Evolutionary conservation across 2,797 vertebrate genomes (phyloP).

Genomic region (Sciaenops ocellatus): DNA sequence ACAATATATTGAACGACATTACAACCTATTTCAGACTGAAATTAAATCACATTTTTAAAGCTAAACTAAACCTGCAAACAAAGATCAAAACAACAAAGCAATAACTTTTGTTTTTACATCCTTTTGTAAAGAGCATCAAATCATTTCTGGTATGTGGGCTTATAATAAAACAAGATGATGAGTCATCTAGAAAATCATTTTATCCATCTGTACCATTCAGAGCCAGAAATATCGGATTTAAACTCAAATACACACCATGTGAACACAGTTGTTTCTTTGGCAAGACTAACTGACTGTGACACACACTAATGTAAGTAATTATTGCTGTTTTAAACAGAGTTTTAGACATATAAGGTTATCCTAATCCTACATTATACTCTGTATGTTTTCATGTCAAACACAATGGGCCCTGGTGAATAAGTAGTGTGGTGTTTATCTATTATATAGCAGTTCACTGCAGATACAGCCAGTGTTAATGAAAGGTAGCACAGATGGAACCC

Average conservation of each 20-base stretch:
- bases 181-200: conserved; percentile 52
- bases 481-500: conserved; percentile 82
- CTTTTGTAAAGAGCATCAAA: conserved; percentile 26
- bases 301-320: conserved; percentile 53
- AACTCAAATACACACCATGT: conserved; percentile 49
- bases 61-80: not conserved
- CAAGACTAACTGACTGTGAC: conserved; percentile 27
- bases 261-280: conserved; percentile 46
- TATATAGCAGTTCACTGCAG: conserved; percentile 70
- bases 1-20: not conserved
- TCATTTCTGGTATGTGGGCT: conserved; percentile 21
- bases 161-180: conserved; percentile 30
- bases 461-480: conserved; percentile 80
- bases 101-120: not conserved
- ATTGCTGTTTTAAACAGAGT: conserved; percentile 37
- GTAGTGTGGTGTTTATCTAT: conserved; percentile 68
- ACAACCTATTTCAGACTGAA: not conserved
- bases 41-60: not conserved
- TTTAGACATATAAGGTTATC: conserved; percentile 38
- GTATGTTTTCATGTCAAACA: conserved; percentile 59
- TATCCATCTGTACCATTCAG: conserved; percentile 35
- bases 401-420: conserved; percentile 60
- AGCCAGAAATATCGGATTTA: conserved; percentile 52
- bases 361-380: conserved; percentile 32
- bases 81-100: not conserved